Evolutionary conservation across 2,113 vertebrate genomes (phyloP).

Genomic region (Benitochromis conjunctus): DNA sequence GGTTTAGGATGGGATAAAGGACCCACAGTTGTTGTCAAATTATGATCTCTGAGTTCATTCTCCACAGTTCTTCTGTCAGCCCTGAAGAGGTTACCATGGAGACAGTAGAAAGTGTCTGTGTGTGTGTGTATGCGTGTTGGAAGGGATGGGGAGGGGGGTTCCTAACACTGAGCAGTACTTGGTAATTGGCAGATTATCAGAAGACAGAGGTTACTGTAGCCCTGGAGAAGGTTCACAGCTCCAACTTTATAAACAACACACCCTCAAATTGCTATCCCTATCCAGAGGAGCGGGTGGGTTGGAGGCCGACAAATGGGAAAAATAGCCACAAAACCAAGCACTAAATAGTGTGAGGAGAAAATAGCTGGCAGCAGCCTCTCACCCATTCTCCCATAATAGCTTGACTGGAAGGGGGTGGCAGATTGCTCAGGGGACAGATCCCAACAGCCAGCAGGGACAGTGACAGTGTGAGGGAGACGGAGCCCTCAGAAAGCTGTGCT

Average conservation of each 20-base stretch:
- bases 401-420: neutral
- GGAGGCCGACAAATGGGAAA: neutral
- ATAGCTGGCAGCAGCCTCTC: neutral
- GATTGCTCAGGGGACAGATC: neutral
- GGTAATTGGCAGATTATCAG: conserved; percentile 46
- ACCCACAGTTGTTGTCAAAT: conserved; percentile 22
- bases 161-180: conserved; percentile 18
- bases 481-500: neutral
- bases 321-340: neutral
- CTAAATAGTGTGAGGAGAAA: neutral
- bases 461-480: neutral
- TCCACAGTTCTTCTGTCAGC: neutral
- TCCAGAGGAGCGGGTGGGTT: neutral
- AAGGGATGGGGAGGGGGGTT: neutral
- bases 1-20: neutral
- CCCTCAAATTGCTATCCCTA: neutral
- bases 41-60: conserved; percentile 16
- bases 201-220: conserved; percentile 5
- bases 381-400: neutral
- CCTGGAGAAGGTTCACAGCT: neutral
- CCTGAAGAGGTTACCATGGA: conserved; percentile 52
- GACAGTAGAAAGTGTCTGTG: conserved; percentile 4
- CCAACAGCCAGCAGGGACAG: conserved; percentile 10
- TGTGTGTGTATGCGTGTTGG: neutral
- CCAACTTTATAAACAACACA: neutral